phyloP scores from a whole-genome alignment of 2,888 invertebrate species.

The Lissocephala sabroskyi region DNA sequence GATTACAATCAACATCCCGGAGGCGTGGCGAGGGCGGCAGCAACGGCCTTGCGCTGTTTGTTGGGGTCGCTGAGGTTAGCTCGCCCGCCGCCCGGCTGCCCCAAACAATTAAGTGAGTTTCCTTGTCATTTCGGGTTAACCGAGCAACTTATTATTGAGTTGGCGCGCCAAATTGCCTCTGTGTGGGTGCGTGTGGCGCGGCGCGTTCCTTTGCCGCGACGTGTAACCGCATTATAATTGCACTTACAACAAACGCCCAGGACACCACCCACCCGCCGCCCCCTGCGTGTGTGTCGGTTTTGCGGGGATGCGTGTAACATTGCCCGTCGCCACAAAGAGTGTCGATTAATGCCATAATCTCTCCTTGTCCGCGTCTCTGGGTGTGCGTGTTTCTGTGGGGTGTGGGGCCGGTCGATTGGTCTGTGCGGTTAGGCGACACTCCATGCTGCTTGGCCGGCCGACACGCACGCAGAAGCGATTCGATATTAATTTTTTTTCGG shows the following conservation, averaged over 20 bases:
- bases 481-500: too few species aligned
- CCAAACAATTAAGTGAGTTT: constrained; percentile 51
- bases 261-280: too few species aligned
- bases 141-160: constrained; percentile 25
- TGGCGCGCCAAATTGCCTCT: not conserved
- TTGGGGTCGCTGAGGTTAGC: too few species aligned
- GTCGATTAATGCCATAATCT: too few species aligned
- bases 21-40: not conserved
- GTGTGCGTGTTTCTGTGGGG: too few species aligned
- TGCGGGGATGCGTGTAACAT: not conserved
- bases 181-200: constrained; percentile 11
- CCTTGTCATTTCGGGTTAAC: constrained; percentile 30
- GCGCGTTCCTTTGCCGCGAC: not conserved
- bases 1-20: constrained; percentile 33
- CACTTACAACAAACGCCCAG: constrained; percentile 1
- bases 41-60: too few species aligned
- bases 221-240: constrained; percentile 26
- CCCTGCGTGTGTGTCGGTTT: not conserved
- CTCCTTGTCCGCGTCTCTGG: too few species aligned
- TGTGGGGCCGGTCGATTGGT: too few species aligned
- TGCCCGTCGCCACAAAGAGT: too few species aligned
- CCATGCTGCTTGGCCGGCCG: too few species aligned
- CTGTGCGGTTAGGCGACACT: too few species aligned
- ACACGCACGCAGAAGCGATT: too few species aligned
- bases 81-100: constrained; percentile 1